phyloP scores from a whole-genome alignment of 1,140 invertebrate genomes.

The Drosophila simulans region DNA sequence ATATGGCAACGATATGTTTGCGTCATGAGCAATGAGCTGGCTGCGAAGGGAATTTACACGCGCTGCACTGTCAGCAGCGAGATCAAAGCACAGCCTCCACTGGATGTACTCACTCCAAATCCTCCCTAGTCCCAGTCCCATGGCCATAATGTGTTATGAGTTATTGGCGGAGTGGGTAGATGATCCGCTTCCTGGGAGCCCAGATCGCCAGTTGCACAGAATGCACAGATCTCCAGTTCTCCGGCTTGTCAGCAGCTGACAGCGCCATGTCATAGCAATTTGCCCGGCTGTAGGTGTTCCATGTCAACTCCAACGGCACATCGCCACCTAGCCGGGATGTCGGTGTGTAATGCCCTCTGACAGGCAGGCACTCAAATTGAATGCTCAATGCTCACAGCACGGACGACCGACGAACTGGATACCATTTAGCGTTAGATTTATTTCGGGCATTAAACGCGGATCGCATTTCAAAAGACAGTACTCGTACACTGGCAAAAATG shows the following conservation, averaged over 20 bases:
- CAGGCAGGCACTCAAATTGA: constrained; percentile 71
- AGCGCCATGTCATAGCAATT: constrained; percentile 80
- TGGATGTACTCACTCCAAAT: neutral
- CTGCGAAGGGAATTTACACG: constrained; percentile 64
- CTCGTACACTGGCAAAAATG: constrained; percentile 2
- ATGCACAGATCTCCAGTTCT: constrained; percentile 8
- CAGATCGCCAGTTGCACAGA: constrained; percentile 9
- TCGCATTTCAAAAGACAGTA: constrained; percentile 65
- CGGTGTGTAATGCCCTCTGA: constrained; percentile 57
- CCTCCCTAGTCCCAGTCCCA: constrained; percentile 23
- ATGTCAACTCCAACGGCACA: constrained; percentile 25
- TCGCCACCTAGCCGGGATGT: constrained; percentile 50
- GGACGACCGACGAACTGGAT: constrained; percentile 40
- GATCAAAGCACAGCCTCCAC: constrained; percentile 66
- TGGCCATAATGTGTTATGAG: constrained; percentile 78
- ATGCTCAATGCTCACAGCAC: constrained; percentile 66
- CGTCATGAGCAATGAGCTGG: constrained; percentile 62
- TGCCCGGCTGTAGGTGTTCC: constrained; percentile 65
- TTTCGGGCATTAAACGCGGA: constrained; percentile 76
- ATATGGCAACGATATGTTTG: constrained; percentile 78
- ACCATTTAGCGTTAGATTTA: constrained; percentile 76
- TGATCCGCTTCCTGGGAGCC: constrained; percentile 72
- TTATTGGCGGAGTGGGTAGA: constrained; percentile 56
- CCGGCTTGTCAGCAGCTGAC: constrained; percentile 82
- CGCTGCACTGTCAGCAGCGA: constrained; percentile 58